Evolutionary conservation across 1,140 invertebrate species (phyloP).

Genomic region (Rhysida immarginata): DNA sequence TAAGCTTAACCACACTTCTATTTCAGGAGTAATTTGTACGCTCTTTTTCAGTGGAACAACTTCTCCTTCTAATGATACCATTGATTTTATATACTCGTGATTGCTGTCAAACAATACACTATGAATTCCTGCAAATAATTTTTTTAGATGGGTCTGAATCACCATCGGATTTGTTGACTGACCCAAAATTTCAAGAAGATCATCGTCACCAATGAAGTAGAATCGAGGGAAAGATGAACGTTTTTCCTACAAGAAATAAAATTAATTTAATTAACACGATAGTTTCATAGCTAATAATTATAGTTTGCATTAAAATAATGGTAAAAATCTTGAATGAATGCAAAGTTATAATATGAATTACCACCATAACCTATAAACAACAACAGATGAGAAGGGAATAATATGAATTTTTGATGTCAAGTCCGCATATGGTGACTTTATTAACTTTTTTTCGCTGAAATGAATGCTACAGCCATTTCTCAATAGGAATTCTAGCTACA

Average conservation of each 20-base stretch:
- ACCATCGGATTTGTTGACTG: conserved; percentile 73
- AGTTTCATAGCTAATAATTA: no score
- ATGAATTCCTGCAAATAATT: conserved; percentile 83
- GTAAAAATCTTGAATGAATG: background rate
- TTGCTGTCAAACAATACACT: conserved; percentile 49
- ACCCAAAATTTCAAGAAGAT: conserved; percentile 81
- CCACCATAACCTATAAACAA: no score
- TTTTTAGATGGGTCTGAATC: conserved; percentile 83
- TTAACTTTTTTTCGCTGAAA: no score
- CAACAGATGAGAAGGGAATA: no score
- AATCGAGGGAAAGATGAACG: conserved; percentile 82
- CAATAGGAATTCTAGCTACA: no score
- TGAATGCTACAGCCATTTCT: no score
- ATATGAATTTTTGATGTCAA: no score
- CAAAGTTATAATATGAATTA: no score
- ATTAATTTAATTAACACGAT: background rate
- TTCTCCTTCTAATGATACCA: conserved; percentile 71
- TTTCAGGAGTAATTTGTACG: conserved; percentile 58
- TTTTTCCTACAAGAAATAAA: conserved; percentile 55
- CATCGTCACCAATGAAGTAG: conserved; percentile 93
- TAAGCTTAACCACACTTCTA: conserved; percentile 73
- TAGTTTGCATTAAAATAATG: no score
- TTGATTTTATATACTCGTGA: conserved; percentile 47
- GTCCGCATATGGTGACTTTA: no score
- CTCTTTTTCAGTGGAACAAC: conserved; percentile 54